Percentiles rank a stretch among this genome's conserved stretches.
Conservation (phyloP, 2,113 vertebrate genomes). For the Chrysochloris asiatica region DNA sequence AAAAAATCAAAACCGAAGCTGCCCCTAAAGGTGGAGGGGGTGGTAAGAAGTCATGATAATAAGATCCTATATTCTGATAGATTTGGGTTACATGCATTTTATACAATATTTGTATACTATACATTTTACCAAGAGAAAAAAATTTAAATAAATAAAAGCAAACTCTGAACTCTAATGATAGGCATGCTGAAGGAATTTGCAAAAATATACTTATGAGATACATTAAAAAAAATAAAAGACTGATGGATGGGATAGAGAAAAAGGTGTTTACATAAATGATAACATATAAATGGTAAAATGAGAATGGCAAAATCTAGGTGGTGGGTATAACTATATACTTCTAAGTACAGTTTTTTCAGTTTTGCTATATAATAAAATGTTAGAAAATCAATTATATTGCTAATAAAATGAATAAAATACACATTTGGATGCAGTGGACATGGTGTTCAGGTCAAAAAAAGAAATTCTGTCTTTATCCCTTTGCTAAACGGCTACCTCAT, state of each 20-base stretch:
- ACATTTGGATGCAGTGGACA: slow-evolving; percentile 15
- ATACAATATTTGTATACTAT: slow-evolving; percentile 22
- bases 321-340: not conserved
- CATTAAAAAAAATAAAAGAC: not conserved
- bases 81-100: not conserved
- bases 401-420: slow-evolving; percentile 19
- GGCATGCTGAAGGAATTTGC: not conserved
- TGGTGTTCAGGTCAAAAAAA: not conserved
- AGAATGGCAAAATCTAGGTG: slow-evolving; percentile 3
- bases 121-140: slow-evolving; percentile 50
- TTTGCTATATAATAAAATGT: slow-evolving; percentile 39
- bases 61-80: not conserved
- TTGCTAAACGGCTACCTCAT: not conserved
- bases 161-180: slow-evolving; percentile 14
- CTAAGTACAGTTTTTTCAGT: slow-evolving; percentile 38
- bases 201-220: slow-evolving; percentile 12
- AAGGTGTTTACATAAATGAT: not conserved
- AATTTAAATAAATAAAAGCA: not conserved
- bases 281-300: not conserved
- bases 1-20: not conserved
- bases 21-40: not conserved
- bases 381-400: slow-evolving; percentile 34
- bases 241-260: not conserved
- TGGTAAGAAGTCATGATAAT: not conserved
- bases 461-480: slow-evolving; percentile 7